These are phyloP conservation scores for Copidosoma floridanum DNA, from an alignment of 1,140 invertebrate genomes.

Conservation along the genomic window DNA sequence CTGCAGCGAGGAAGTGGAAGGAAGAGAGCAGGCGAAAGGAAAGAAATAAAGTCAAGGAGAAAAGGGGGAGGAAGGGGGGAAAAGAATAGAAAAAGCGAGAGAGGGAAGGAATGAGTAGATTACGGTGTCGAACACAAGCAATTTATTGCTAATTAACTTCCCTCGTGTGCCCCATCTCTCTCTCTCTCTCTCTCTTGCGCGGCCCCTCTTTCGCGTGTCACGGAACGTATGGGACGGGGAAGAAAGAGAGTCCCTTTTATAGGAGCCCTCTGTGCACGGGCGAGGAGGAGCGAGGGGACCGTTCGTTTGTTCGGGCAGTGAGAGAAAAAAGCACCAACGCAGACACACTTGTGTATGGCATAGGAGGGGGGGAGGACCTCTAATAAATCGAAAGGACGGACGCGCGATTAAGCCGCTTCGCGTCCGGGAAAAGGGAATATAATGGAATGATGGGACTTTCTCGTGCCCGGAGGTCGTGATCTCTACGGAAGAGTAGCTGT, in stretches of 20 bases:
- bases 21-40: conserved; percentile 13
- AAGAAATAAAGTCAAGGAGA: conserved; percentile 6
- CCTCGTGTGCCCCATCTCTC: conserved; percentile 8
- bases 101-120: conserved; percentile 22
- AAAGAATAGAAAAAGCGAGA: not conserved
- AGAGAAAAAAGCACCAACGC: not conserved
- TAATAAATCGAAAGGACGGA: conserved; percentile 43
- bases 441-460: conserved; percentile 44
- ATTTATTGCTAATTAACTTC: conserved; percentile 41
- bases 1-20: conserved; percentile 19
- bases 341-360: no score
- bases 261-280: conserved; percentile 6
- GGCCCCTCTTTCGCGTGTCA: conserved; percentile 6
- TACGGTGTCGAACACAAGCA: conserved; percentile 32
- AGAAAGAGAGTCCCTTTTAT: conserved; percentile 19
- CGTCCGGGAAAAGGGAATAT: conserved; percentile 30
- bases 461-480: conserved; percentile 46
- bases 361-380: conserved; percentile 42
- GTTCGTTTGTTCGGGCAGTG: conserved; percentile 5
- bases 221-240: not conserved
- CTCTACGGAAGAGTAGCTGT: conserved; percentile 29
- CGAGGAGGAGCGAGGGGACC: conserved; percentile 13
- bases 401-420: conserved; percentile 16
- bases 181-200: not conserved
- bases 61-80: not conserved